Evolutionary conservation across 1,140 invertebrate genomes (phyloP), one percentile per base, ranked within the genome.

Genomic region (Heliconius himera): DNA sequence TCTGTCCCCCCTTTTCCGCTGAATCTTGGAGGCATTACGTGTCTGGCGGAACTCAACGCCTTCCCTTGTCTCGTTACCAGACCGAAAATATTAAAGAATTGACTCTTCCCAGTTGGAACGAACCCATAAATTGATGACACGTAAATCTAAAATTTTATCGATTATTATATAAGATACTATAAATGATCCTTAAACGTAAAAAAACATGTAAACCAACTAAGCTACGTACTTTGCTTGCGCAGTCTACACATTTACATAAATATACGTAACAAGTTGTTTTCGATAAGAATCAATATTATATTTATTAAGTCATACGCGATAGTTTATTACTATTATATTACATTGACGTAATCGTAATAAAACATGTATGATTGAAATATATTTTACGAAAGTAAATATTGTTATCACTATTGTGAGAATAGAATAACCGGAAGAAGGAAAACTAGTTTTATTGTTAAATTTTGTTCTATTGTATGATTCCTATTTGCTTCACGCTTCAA

Each of bases 271-370:
- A 22, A 26, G 9, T 66, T 29, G 60, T 66, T 29, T 26, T 22
- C 26, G 26, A 66, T 66, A 26, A 66, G 60, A 66, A 66, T 66
- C 20, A 66, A 66, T 66, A 18, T 8, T 60, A 29, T 66, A 66
- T 26, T 66, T 66, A 66, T 66, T 66, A 66, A 26, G 26, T 66
- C 60, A 66, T 66, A 66, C 60, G 13, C 60, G 13, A 60, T 66
- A 66, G 22, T 29, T 66, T 66, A 29, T 13, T 26, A 66, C 29
- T 29, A 66, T 13, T 29, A 18, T 13, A 66, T 26, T 26, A 11
- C 60, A 29, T 29, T 66, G 60, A 66, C 60, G 60, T 66, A 66
- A 66, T 66, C 11, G 60, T 66, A 26, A 66, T 66, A 56, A 56
- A 56, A 22, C 9, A 56, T 56, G 9, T n/a, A 9, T 3, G 20